phyloP scores from a whole-genome alignment of 2,797 vertebrate species.

The Chelonia mydas region DNA sequence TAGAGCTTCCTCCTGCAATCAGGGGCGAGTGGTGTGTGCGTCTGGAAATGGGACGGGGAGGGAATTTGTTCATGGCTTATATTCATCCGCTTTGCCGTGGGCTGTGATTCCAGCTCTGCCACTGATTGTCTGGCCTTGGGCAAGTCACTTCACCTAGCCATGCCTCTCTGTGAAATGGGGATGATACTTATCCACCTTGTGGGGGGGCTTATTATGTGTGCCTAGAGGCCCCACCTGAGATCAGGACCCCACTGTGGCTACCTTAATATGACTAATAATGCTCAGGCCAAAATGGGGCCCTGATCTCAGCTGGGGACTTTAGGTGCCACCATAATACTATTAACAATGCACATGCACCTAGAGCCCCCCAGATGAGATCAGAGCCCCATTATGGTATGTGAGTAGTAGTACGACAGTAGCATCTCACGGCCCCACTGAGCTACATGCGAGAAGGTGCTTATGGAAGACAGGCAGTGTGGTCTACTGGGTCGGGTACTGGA shows the following conservation, averaged over 20 bases:
- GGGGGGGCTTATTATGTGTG: not conserved
- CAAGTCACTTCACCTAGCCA: not conserved
- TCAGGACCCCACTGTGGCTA: not conserved
- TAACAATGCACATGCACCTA: not conserved
- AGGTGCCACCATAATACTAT: not conserved
- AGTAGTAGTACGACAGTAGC: not conserved
- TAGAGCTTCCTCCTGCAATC: not conserved
- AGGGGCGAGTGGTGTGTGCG: rapidly evolving
- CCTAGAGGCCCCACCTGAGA: not conserved
- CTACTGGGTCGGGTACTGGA: not conserved
- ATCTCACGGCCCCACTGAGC: not conserved
- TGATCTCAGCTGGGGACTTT: too few relatives aligned
- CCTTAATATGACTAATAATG: not conserved
- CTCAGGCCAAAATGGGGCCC: too few relatives aligned
- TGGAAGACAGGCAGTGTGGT: not conserved
- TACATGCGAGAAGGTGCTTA: not conserved
- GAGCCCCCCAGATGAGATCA: not conserved
- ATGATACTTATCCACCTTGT: not conserved
- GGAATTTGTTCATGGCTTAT: not conserved
- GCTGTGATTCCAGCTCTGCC: not conserved
- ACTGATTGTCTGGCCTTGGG: not conserved
- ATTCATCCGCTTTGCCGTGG: not conserved
- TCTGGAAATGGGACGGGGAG: not conserved
- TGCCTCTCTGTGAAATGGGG: not conserved
- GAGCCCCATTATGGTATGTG: not conserved